These are phyloP conservation scores for Oreamnos americanus DNA, from an alignment of 2,113 vertebrate species.

Conservation along the genomic window DNA sequence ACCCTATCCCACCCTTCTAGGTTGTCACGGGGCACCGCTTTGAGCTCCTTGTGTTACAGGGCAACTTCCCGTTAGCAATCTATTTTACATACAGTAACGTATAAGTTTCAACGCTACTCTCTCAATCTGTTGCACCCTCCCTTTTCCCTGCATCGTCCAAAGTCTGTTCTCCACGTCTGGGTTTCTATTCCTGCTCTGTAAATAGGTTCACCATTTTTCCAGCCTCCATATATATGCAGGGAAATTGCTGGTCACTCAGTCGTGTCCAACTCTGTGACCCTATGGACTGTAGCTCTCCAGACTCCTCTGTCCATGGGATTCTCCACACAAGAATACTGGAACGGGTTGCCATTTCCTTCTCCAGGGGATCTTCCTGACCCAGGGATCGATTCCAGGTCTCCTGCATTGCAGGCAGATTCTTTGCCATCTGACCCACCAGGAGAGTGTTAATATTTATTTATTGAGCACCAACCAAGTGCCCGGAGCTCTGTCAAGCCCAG, in stretches of 20 bases:
- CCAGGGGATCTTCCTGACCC: background rate
- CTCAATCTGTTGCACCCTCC: background rate
- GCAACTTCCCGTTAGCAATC: background rate
- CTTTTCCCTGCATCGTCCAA: background rate
- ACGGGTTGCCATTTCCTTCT: background rate
- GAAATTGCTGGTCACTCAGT: background rate
- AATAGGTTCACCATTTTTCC: background rate
- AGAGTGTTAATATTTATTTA: background rate
- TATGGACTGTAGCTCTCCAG: background rate
- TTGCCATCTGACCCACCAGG: background rate
- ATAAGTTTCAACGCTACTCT: background rate
- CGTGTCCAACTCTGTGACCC: accelerated
- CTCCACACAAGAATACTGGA: background rate
- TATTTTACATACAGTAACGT: no score
- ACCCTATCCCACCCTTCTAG: background rate
- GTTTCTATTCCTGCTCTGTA: background rate
- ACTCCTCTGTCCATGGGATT: background rate
- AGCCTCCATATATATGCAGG: background rate
- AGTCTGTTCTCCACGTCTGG: background rate
- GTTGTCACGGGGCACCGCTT: background rate
- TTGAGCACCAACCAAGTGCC: background rate
- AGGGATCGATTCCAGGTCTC: background rate
- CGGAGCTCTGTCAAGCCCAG: background rate
- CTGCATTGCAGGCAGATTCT: background rate
- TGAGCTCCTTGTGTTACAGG: background rate